These are phyloP conservation scores for Enteromius viviparus DNA, from an alignment of 2,797 vertebrate genomes.

Conservation along the genomic window DNA sequence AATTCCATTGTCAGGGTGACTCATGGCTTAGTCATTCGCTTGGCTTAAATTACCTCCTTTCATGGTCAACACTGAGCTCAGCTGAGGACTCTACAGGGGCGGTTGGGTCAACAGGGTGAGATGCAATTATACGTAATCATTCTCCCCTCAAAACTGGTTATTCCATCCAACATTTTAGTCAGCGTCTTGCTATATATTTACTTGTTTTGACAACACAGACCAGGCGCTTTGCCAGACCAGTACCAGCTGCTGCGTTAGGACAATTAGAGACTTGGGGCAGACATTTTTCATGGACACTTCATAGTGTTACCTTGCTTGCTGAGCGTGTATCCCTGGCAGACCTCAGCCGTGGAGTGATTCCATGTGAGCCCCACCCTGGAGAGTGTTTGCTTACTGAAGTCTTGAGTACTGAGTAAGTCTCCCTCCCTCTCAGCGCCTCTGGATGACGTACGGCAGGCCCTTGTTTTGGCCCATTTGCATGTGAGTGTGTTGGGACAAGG, in stretches of 20 bases:
- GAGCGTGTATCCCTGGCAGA: constrained; percentile 36
- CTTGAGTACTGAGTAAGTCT: constrained; percentile 74
- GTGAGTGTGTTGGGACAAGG: constrained; percentile 67
- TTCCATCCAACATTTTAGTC: constrained; percentile 14
- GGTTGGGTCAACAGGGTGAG: constrained; percentile 67
- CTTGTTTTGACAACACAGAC: constrained; percentile 42
- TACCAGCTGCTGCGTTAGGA: constrained; percentile 27
- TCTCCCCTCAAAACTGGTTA: constrained; percentile 11
- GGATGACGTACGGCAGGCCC: constrained; percentile 66
- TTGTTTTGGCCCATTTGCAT: constrained; percentile 42
- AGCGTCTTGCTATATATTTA: constrained; percentile 11
- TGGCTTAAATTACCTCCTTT: constrained; percentile 82
- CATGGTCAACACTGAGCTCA: constrained; percentile 82
- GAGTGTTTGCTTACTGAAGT: constrained; percentile 72
- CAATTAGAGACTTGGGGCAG: neutral
- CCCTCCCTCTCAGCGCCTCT: constrained; percentile 60
- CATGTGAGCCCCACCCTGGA: constrained; percentile 70
- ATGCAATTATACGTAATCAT: constrained; percentile 75
- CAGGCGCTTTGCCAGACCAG: neutral
- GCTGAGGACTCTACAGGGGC: constrained; percentile 70
- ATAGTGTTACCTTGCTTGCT: neutral
- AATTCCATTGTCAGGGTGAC: constrained; percentile 74
- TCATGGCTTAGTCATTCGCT: constrained; percentile 78
- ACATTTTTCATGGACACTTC: constrained; percentile 4
- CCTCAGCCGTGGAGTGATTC: constrained; percentile 54